Base-by-base conservation (phyloP, 2,888 invertebrate species). In the Laspeyria flexula region DNA sequence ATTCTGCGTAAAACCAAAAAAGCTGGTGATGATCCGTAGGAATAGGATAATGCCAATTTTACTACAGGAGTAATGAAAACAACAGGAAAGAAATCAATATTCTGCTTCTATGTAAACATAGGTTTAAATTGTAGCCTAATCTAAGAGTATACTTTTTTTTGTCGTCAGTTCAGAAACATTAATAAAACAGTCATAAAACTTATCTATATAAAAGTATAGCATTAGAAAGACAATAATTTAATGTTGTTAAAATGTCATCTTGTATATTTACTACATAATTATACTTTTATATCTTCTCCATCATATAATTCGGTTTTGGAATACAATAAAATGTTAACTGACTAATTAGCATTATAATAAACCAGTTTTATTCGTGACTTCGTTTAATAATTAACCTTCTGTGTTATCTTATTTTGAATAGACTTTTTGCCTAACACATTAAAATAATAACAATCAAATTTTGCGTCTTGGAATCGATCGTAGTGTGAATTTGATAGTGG, bases 231-330 rank as follows among this genome's bases (percentile, higher is more conserved):
- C 30, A 39, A 33, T 46, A 33, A 51, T 44, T 63, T 51, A n/a
- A 51, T 13, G 48, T 49, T 42, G 31, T 62, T 40, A 42, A 55
- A 34, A 41, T 39, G 55, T 51, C 52, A 40, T 27, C 18, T 35
- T 39, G 29, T 44, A 57, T 33, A 51, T 68, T 65, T 64, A 68
- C 33, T 43, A 50, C 56, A 40, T 53, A 49, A 55, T 68, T 60
- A 57, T 55, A 31, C 38, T 46, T 57, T 52, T 67, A 66, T 53
- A 43, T 48, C 38, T 41, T 39, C 23, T 43, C 15, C 27, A 54
- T 44, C 47, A 39, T 11, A 52, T 40, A 43, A 53, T 51, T 44
- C 6, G 27, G 21, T 34, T 37, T 51, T 13, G 7, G 18, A 13
- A 34, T 38, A 38, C 41, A 43, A 46, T 49, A 55, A 65, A 64